A percentile compares a stretch with the other conserved stretches of the same genome.
Conservation (phyloP, 2,797 vertebrate species). For the Falco naumanni region DNA sequence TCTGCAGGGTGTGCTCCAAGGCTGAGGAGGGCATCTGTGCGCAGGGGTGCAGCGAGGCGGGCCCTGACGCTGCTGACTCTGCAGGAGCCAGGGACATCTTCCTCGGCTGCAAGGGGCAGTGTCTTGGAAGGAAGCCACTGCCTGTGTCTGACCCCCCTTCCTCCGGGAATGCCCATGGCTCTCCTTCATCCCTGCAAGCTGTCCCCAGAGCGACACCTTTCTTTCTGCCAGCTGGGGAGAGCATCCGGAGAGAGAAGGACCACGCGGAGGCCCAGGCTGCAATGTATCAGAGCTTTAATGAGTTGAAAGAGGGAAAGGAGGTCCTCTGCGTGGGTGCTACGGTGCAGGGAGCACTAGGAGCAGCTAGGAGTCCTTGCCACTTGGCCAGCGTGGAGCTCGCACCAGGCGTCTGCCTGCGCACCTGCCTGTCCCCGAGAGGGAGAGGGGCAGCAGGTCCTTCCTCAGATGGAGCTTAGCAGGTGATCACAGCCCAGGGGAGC, state of each 20-base stretch:
- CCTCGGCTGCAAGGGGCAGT: background rate
- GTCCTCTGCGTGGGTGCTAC: fast-evolving
- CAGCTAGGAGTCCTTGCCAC: too few relatives aligned
- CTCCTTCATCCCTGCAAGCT: too few relatives aligned
- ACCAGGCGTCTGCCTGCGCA: background rate
- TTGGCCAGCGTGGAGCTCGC: background rate
- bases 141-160: background rate
- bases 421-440: background rate
- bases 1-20: background rate
- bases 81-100: background rate
- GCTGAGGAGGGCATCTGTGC: background rate
- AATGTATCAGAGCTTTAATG: constrained; percentile 17
- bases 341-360: background rate
- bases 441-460: background rate
- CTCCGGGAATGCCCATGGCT: fast-evolving
- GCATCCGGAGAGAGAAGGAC: fast-evolving
- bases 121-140: too few relatives aligned
- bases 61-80: background rate
- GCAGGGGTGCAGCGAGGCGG: too few relatives aligned
- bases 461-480: background rate
- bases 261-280: background rate
- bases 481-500: background rate
- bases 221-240: background rate
- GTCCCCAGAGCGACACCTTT: background rate
- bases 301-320: background rate